These are phyloP conservation scores for Irena cyanogastra DNA, from an alignment of 2,113 vertebrate genomes.

Conservation along the genomic window DNA sequence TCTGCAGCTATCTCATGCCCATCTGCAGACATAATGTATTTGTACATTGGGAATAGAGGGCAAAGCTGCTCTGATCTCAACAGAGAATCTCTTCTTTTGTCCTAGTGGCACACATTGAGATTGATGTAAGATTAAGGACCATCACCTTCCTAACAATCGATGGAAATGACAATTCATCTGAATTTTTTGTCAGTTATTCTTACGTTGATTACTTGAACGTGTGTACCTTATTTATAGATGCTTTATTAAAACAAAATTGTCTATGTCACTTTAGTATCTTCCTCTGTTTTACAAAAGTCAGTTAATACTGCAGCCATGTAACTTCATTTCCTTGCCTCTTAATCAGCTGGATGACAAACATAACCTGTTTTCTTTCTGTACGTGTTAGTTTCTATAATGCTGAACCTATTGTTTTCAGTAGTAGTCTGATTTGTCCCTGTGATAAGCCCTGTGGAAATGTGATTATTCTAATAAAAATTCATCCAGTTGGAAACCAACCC, in stretches of 20 bases:
- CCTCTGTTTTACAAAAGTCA: constrained; percentile 23
- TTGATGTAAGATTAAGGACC: constrained; percentile 95
- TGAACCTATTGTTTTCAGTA: constrained; percentile 75
- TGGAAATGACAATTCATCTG: constrained; percentile 85
- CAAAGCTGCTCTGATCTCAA: constrained; percentile 81
- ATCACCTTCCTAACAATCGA: constrained; percentile 81
- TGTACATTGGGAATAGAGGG: constrained; percentile 83
- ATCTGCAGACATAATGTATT: constrained; percentile 91
- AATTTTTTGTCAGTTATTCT: constrained; percentile 82
- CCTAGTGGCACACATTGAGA: constrained; percentile 97
- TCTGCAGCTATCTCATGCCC: constrained; percentile 79
- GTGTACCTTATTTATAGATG: constrained; percentile 72
- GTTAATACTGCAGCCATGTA: constrained; percentile 10
- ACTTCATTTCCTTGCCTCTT: constrained; percentile 32
- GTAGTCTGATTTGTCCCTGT: constrained; percentile 74
- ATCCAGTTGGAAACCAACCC: constrained; percentile 78
- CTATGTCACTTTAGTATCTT: constrained; percentile 54
- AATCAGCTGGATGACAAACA: constrained; percentile 31
- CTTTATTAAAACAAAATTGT: constrained; percentile 77
- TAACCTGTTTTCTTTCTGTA: constrained; percentile 6
- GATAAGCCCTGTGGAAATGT: constrained; percentile 79
- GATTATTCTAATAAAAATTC: constrained; percentile 83
- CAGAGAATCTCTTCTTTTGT: constrained; percentile 88
- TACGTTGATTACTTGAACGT: constrained; percentile 76
- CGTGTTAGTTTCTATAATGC: constrained; percentile 31